Evolutionary conservation across 2,888 invertebrate species (phyloP).

Genomic region (Priapulus caudatus): DNA sequence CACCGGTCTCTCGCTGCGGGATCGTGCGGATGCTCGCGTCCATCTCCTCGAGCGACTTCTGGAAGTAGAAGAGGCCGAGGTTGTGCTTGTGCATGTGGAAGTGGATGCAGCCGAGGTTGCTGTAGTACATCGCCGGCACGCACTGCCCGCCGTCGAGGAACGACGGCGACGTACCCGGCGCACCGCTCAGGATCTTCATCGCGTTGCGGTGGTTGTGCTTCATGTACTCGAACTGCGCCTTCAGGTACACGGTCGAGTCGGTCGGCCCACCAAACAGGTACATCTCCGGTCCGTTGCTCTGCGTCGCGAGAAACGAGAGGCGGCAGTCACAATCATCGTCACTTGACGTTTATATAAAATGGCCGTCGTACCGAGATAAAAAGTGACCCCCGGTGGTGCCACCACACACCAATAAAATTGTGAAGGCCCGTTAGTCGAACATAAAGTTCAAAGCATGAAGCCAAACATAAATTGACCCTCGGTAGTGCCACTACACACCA

Average conservation of each 20-base stretch:
- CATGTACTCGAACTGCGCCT: constrained; percentile 52
- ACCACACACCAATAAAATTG: no score
- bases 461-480: constrained; percentile 40
- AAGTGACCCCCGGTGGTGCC: no score
- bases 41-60: constrained; percentile 64
- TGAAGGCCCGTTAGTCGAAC: constrained; percentile 28
- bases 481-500: no score
- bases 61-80: constrained; percentile 63
- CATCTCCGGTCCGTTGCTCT: no score
- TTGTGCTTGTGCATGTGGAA: constrained; percentile 66
- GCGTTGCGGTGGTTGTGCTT: constrained; percentile 51
- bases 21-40: constrained; percentile 33
- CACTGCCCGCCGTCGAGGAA: constrained; percentile 49
- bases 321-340: no score
- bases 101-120: constrained; percentile 69
- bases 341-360: no score
- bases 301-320: no score
- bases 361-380: no score
- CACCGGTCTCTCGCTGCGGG: constrained; percentile 5
- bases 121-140: constrained; percentile 54
- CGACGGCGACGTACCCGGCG: constrained; percentile 7
- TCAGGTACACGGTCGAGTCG: constrained; percentile 46
- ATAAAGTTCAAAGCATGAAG: constrained; percentile 35
- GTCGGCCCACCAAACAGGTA: no score
- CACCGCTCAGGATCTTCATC: constrained; percentile 44